Evolutionary conservation across 2,888 invertebrate genomes (phyloP), one percentile per base, ranked within the genome.

Genomic region (Phragmatobia fuliginosa): DNA sequence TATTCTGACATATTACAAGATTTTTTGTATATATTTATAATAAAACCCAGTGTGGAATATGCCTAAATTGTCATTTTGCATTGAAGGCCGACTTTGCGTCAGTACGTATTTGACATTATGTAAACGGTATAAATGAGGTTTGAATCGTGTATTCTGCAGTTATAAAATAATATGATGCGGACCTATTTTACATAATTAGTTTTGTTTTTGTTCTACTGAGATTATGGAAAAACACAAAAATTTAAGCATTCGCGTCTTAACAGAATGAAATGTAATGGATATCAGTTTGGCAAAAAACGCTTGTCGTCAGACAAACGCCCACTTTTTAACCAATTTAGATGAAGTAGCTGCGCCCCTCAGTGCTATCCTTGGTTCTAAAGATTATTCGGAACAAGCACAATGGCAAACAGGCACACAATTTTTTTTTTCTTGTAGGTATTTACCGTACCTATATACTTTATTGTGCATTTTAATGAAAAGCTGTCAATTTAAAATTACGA

Each of bases 81-180:
- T 49, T 59, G 63, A 67, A 49, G 67, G 52, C 67, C 49, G 62
- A 28, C 58, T 58, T 66, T 63, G 62, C 70, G 49, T 63, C 62
- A 21, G 16, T 58, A 38, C 14, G 14, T 38, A 66, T 58, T 36
- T 66, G 59, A 16, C 41, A 45, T 66, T 66, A 66, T 45, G n/a
- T 45, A 18, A 60, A 45, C 59, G 38, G 16, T 58, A 21, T 38
- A 59, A 25, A 66, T 66, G 56, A 28, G n/a, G 21, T 66, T 66
- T 41, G 45, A 56, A 38, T 65, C 36, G 65, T 62, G 28, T 62
- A 31, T 41, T 8, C 33, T 52, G 52, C 25, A 33, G 33, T 64
- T 45, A 49, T 62, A 41, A 62, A 56, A 56, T 56, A 52, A 69
- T 68, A 63, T 67, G 18, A 38, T 38, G 61, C 4, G 38, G 6